phyloP scores from a whole-genome alignment of 2,888 invertebrate genomes.

The Xestobium rufovillosum region DNA sequence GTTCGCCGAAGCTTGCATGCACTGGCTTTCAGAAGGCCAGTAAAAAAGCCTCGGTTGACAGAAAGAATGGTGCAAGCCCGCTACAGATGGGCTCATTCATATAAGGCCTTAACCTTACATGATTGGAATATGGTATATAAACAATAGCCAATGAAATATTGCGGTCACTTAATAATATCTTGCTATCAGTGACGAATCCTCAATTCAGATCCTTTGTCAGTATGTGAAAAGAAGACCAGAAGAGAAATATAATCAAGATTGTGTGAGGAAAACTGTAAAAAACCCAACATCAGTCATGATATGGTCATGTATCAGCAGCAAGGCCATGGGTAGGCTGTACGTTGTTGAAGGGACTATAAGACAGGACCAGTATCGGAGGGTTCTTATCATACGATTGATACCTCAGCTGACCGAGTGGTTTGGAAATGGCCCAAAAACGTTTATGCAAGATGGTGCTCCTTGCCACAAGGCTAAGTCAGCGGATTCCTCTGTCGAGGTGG shows the following conservation, averaged over 20 bases:
- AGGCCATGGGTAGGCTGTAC: slow-evolving; percentile 1
- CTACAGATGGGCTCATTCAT: slow-evolving; percentile 1
- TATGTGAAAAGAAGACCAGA: too few species aligned
- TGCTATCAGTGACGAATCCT: too few species aligned
- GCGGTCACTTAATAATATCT: too few species aligned
- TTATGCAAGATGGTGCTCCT: too few species aligned
- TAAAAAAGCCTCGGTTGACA: too few species aligned
- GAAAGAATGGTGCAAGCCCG: slow-evolving; percentile 1
- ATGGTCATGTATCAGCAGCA: slow-evolving; percentile 2
- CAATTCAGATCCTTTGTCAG: too few species aligned
- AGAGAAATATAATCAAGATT: too few species aligned
- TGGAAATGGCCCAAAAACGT: not conserved
- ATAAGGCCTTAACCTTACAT: not conserved
- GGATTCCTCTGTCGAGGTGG: too few species aligned
- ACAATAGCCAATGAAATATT: too few species aligned
- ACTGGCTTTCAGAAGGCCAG: too few species aligned
- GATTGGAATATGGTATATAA: not conserved
- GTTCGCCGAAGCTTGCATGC: not conserved
- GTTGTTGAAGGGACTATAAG: slow-evolving; percentile 1
- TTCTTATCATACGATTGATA: not conserved
- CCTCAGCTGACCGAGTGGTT: slow-evolving; percentile 1
- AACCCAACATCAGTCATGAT: slow-evolving; percentile 3
- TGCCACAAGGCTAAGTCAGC: too few species aligned
- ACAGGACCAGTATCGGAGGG: too few species aligned
- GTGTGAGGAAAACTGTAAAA: slow-evolving; percentile 1